These are phyloP conservation scores for Acanthochromis polyacanthus DNA, from an alignment of 2,113 vertebrate genomes.

Conservation along the genomic window DNA sequence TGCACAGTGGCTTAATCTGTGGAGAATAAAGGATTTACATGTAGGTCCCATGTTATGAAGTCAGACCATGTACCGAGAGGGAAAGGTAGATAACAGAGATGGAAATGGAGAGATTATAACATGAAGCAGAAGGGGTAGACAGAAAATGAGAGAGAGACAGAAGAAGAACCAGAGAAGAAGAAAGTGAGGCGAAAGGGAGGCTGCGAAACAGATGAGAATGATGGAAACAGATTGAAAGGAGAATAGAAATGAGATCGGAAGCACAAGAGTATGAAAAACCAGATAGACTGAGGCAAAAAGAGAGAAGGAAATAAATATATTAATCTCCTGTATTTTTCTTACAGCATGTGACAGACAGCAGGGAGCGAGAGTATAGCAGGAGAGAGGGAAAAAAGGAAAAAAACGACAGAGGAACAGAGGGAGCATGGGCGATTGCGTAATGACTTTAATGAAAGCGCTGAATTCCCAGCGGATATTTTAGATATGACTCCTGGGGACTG, in stretches of 20 bases:
- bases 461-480: conserved; percentile 75
- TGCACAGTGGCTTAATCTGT: conserved; percentile 41
- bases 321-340: conserved; percentile 38
- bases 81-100: conserved; percentile 34
- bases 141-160: not conserved
- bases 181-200: conserved; percentile 12
- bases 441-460: conserved; percentile 75
- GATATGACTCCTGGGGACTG: conserved; percentile 62
- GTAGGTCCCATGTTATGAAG: conserved; percentile 47
- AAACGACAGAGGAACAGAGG: conserved; percentile 41
- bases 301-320: conserved; percentile 31
- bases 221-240: conserved; percentile 33
- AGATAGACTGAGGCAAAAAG: conserved; percentile 16
- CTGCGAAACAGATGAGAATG: conserved; percentile 19
- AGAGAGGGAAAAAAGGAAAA: not conserved
- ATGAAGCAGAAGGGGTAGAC: conserved; percentile 3
- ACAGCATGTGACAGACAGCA: conserved; percentile 34
- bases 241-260: conserved; percentile 8
- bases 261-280: not conserved
- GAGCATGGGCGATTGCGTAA: conserved; percentile 62
- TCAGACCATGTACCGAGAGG: conserved; percentile 2
- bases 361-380: conserved; percentile 2
- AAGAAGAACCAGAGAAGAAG: conserved; percentile 9
- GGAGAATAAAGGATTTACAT: conserved; percentile 66
- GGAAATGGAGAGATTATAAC: conserved; percentile 50